A percentile compares a stretch with the other conserved stretches of the same genome.
Conservation (phyloP, 2,113 vertebrate genomes). For the Ia io region DNA sequence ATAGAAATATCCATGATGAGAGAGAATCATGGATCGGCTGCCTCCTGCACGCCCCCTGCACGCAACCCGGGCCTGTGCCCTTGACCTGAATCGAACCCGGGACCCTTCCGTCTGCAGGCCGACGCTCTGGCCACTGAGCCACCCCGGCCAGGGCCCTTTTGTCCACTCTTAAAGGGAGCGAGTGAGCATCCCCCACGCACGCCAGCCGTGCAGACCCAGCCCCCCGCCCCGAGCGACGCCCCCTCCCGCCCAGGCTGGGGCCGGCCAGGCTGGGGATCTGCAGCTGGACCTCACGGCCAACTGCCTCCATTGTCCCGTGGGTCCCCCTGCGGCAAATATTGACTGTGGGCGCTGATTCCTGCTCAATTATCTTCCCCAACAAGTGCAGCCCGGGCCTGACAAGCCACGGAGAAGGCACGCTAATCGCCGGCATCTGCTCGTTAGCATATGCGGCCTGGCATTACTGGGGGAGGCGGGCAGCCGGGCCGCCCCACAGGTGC, state of each 20-base stretch:
- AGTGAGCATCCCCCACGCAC: fast-evolving
- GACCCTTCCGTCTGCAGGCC: too few species aligned
- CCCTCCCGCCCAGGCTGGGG: neutral
- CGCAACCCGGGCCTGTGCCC: too few species aligned
- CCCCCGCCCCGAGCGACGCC: too few species aligned
- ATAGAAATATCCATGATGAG: too few species aligned
- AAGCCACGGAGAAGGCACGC: conserved; percentile 39
- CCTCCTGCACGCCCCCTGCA: too few species aligned
- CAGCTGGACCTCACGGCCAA: neutral
- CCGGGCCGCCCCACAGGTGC: conserved; percentile 39
- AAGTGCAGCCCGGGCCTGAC: conserved; percentile 31
- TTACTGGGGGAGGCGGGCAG: conserved; percentile 49
- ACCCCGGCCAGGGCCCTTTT: too few species aligned
- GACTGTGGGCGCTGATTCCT: neutral
- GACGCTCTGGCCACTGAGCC: too few species aligned
- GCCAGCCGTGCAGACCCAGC: neutral
- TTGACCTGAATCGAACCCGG: too few species aligned
- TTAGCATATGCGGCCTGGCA: conserved; percentile 67
- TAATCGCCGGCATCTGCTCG: conserved; percentile 68
- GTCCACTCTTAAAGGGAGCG: neutral
- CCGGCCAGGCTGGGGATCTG: neutral
- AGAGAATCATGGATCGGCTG: too few species aligned
- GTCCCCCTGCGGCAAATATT: neutral
- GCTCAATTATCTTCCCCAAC: conserved; percentile 41
- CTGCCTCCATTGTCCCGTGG: neutral